Percentiles rank a stretch among this genome's conserved stretches.
Conservation (phyloP, 2,113 vertebrate genomes). For the Motacilla tschutschensis region DNA sequence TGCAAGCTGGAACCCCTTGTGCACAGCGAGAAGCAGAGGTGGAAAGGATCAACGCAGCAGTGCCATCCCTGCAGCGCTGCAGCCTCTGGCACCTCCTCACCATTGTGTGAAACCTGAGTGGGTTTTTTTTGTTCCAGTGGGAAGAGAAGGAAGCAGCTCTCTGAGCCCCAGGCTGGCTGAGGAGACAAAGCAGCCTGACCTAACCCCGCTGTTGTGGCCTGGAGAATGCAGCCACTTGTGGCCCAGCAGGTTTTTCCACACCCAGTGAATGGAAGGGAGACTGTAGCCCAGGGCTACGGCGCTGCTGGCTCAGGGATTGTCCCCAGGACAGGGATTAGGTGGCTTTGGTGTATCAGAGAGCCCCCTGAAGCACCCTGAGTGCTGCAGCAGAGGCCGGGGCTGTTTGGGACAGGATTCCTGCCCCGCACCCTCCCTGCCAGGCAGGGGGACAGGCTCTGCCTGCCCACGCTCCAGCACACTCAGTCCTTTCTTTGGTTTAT, state of each 20-base stretch:
- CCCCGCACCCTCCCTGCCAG: neutral
- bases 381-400: neutral
- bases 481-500: conserved; percentile 8
- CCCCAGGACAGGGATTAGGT: neutral
- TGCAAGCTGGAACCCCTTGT: neutral
- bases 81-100: neutral
- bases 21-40: neutral
- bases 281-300: neutral
- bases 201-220: neutral
- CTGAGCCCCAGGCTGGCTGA: neutral
- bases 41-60: neutral
- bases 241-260: conserved; percentile 7
- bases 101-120: neutral
- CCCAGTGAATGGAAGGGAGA: neutral
- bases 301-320: conserved; percentile 13
- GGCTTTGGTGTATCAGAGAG: neutral
- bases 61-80: neutral
- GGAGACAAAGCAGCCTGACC: neutral
- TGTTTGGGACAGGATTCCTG: neutral
- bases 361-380: neutral
- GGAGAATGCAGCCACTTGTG: neutral
- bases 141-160: neutral
- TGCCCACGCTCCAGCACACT: neutral
- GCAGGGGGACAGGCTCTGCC: neutral
- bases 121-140: neutral